Percentiles rank a stretch among this genome's conserved stretches.
phyloP scores from a whole-genome alignment of 2,113 vertebrate genomes.

The Origma solitaria region DNA sequence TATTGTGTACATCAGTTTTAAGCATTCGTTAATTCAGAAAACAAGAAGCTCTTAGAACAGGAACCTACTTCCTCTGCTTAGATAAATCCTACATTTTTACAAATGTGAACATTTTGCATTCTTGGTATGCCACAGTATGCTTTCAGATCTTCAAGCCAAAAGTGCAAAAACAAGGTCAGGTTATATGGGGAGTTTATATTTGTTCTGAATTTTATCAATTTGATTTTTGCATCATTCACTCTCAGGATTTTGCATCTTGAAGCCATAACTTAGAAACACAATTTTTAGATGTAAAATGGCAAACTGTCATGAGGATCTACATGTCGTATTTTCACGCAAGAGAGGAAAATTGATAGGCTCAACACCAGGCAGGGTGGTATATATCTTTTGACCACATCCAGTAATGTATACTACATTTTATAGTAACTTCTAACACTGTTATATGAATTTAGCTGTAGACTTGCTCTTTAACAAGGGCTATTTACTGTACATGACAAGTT shows the following conservation, averaged over 20 bases:
- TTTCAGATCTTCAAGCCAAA: background rate
- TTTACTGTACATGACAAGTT: background rate
- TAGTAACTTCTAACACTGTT: background rate
- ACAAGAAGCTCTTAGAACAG: background rate
- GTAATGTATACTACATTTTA: background rate
- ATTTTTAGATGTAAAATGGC: background rate
- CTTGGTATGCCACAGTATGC: rapidly evolving
- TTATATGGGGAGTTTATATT: rapidly evolving
- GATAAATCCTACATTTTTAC: background rate
- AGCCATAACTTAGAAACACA: background rate
- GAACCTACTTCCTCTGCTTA: background rate
- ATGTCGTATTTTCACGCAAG: background rate
- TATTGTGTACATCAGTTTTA: background rate
- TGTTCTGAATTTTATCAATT: background rate
- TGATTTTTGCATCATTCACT: background rate
- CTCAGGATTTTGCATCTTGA: background rate
- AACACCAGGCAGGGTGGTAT: background rate
- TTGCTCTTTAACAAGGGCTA: background rate
- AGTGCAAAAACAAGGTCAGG: background rate
- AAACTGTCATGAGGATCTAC: background rate
- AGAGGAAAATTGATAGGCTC: background rate
- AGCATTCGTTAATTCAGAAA: background rate
- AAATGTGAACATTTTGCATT: background rate
- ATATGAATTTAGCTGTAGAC: background rate
- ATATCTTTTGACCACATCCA: background rate